Percentiles rank a stretch among this genome's conserved stretches.
Evolutionary conservation across 1,140 invertebrate genomes (phyloP).

Genomic region (Drosophila miranda): DNA sequence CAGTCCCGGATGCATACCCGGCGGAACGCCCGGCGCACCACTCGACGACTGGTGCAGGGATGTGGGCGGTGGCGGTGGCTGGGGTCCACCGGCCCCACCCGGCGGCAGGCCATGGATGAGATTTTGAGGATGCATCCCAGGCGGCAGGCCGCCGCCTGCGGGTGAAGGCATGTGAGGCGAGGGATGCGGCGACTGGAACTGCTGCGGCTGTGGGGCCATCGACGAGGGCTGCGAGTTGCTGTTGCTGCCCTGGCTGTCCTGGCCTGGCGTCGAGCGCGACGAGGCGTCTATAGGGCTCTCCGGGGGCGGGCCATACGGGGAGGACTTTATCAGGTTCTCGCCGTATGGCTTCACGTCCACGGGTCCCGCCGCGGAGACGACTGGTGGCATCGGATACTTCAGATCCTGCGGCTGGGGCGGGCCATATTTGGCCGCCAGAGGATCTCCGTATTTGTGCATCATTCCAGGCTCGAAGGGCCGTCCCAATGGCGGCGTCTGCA

Average conservation of each 20-base stretch:
- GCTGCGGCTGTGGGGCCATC: constrained; percentile 71
- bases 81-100: constrained; percentile 30
- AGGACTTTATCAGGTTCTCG: constrained; percentile 80
- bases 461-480: constrained; percentile 76
- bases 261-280: constrained; percentile 76
- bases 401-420: constrained; percentile 74
- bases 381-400: constrained; percentile 78
- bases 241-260: constrained; percentile 82
- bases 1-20: constrained; percentile 59
- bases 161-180: constrained; percentile 79
- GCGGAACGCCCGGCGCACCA: constrained; percentile 48
- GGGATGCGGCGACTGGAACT: constrained; percentile 80
- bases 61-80: constrained; percentile 54
- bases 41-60: constrained; percentile 55
- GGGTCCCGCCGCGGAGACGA: constrained; percentile 51
- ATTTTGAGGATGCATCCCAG: constrained; percentile 85
- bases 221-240: constrained; percentile 80
- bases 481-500: constrained; percentile 72
- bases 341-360: constrained; percentile 57
- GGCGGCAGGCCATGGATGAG: constrained; percentile 82
- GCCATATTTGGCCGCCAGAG: constrained; percentile 70
- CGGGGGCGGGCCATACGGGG: constrained; percentile 69
- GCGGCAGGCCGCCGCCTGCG: constrained; percentile 68
- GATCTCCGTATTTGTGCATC: constrained; percentile 82
- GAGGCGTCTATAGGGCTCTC: constrained; percentile 81